A percentile compares a stretch with the other conserved stretches of the same genome.
Evolutionary conservation across 2,113 vertebrate species (phyloP).

Genomic region (Brachypteracias leptosomus): DNA sequence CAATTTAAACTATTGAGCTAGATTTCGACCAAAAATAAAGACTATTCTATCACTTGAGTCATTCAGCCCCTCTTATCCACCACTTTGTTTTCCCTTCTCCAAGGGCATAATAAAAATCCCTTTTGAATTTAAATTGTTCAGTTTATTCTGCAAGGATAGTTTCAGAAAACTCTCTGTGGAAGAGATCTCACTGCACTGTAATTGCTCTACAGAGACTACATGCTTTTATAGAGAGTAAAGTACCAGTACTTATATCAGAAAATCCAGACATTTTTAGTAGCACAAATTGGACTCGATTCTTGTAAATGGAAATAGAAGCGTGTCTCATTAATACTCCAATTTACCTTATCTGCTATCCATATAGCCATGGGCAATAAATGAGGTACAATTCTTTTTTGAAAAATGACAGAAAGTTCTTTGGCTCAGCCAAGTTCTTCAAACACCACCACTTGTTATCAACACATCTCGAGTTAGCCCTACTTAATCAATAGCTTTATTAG

Average conservation of each 20-base stretch:
- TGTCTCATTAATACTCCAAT: constrained; percentile 7
- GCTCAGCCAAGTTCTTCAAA: neutral
- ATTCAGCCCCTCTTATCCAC: neutral
- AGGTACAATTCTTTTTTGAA: neutral
- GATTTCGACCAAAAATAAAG: neutral
- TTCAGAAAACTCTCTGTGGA: constrained; percentile 3
- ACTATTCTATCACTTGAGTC: neutral
- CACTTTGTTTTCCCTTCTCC: neutral
- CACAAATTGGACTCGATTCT: neutral
- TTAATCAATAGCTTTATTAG: neutral
- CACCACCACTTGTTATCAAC: neutral
- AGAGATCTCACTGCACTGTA: neutral
- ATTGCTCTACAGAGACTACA: neutral
- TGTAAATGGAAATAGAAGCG: constrained; percentile 7
- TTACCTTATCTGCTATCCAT: neutral
- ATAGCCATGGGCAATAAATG: neutral
- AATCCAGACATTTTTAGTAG: constrained; percentile 7
- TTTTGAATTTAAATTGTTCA: neutral
- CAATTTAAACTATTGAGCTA: neutral
- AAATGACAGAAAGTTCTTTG: neutral
- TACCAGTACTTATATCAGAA: neutral
- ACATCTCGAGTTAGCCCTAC: neutral
- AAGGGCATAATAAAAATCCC: neutral
- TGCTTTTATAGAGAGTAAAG: neutral
- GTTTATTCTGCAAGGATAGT: neutral